Conservation (phyloP, 1,140 invertebrate species). For the Cataglyphis hispanica region DNA sequence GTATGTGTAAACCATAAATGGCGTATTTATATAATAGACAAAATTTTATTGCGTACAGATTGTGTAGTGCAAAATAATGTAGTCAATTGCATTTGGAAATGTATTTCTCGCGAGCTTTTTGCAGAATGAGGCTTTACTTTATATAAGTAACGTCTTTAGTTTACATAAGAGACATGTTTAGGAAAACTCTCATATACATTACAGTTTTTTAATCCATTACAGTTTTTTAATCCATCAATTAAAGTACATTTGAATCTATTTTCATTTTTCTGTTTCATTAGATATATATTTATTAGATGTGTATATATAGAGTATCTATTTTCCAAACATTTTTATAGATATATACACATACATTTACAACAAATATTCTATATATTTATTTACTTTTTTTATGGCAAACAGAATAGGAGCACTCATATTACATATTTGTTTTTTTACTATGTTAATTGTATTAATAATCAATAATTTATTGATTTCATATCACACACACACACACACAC, state of each 20-base stretch:
- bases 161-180: not conserved
- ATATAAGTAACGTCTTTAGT: not conserved
- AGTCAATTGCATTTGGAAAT: not conserved
- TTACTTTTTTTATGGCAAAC: not conserved
- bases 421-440: not conserved
- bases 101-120: not conserved
- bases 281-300: not conserved
- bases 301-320: constrained; percentile 11
- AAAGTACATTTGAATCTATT: not conserved
- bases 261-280: not conserved
- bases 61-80: not conserved
- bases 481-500: not conserved
- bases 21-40: not conserved
- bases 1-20: not conserved
- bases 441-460: not conserved
- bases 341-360: not conserved
- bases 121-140: not conserved
- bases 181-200: not conserved
- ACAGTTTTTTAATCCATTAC: not conserved
- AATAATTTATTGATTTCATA: constrained; percentile 13
- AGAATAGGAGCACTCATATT: not conserved
- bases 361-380: not conserved
- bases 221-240: not conserved
- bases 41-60: constrained; percentile 21
- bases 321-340: constrained; percentile 5